Conservation (phyloP, 2,113 vertebrate species). For the Merops nubicus region DNA sequence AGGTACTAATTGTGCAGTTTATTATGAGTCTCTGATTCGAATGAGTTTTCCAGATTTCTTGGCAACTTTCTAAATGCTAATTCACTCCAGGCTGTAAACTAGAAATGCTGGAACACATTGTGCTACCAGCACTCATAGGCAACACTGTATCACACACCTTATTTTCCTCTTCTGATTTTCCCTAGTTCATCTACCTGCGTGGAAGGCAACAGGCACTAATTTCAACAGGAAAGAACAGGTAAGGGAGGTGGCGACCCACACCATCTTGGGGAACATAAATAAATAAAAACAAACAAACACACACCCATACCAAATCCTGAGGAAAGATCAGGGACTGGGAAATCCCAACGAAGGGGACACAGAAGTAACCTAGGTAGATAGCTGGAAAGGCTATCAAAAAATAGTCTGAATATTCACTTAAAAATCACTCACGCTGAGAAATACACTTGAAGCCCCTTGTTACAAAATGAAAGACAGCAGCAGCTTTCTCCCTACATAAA, state of each 20-base stretch:
- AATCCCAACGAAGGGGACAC: neutral
- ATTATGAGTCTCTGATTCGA: neutral
- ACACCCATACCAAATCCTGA: neutral
- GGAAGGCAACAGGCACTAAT: neutral
- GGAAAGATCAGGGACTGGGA: neutral
- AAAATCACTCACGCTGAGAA: neutral
- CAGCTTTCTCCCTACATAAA: neutral
- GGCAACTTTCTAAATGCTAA: conserved; percentile 15
- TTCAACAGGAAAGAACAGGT: neutral
- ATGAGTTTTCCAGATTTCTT: conserved; percentile 21
- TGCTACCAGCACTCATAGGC: neutral
- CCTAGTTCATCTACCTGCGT: neutral
- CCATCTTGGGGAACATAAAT: neutral
- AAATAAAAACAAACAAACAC: neutral
- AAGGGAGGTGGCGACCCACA: neutral
- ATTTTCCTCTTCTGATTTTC: neutral
- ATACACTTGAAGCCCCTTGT: neutral
- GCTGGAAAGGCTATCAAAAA: neutral
- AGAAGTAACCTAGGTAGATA: neutral
- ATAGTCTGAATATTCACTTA: neutral
- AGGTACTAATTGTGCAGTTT: conserved; percentile 22
- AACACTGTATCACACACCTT: neutral
- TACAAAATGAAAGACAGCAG: neutral
- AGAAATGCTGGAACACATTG: neutral
- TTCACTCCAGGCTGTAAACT: neutral